phyloP scores from a whole-genome alignment of 2,888 invertebrate species.

The Argyra leucocephala region DNA sequence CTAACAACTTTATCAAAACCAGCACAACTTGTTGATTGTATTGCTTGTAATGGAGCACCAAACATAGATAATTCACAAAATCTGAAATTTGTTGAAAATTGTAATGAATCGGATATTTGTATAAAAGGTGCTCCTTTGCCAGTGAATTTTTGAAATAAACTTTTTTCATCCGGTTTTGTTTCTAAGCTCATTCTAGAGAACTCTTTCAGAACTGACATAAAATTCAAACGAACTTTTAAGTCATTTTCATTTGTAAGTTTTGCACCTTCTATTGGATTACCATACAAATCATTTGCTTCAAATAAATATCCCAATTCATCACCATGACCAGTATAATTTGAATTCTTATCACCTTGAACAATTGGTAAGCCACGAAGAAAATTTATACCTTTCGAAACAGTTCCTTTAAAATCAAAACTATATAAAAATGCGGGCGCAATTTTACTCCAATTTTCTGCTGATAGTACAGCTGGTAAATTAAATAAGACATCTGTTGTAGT shows the following conservation, averaged over 20 bases:
- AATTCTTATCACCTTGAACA: slow-evolving; percentile 43
- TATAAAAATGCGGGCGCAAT: slow-evolving; percentile 59
- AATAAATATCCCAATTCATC: slow-evolving; percentile 66
- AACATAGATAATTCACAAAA: slow-evolving; percentile 38
- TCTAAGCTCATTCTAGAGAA: slow-evolving; percentile 47
- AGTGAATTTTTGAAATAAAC: slow-evolving; percentile 41
- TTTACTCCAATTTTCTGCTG: slow-evolving; percentile 59
- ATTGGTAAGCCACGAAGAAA: slow-evolving; percentile 60
- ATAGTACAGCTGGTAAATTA: slow-evolving; percentile 65
- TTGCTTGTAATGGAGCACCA: slow-evolving; percentile 34
- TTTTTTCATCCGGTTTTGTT: slow-evolving; percentile 8
- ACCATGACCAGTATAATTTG: slow-evolving; percentile 50
- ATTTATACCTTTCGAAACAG: slow-evolving; percentile 49
- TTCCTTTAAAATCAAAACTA: slow-evolving; percentile 63
- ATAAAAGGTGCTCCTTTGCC: slow-evolving; percentile 47
- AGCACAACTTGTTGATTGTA: slow-evolving; percentile 34
- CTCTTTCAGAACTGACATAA: slow-evolving; percentile 56
- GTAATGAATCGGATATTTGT: slow-evolving; percentile 46
- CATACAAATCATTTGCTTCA: slow-evolving; percentile 53
- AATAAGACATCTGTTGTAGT: slow-evolving; percentile 61
- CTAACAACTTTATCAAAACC: slow-evolving; percentile 29
- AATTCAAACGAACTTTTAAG: slow-evolving; percentile 53
- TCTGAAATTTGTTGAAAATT: slow-evolving; percentile 43
- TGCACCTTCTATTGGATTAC: slow-evolving; percentile 45
- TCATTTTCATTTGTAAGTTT: slow-evolving; percentile 48